Evolutionary conservation across 2,888 invertebrate species (phyloP).

Genomic region (Theodoxus fluviatilis): DNA sequence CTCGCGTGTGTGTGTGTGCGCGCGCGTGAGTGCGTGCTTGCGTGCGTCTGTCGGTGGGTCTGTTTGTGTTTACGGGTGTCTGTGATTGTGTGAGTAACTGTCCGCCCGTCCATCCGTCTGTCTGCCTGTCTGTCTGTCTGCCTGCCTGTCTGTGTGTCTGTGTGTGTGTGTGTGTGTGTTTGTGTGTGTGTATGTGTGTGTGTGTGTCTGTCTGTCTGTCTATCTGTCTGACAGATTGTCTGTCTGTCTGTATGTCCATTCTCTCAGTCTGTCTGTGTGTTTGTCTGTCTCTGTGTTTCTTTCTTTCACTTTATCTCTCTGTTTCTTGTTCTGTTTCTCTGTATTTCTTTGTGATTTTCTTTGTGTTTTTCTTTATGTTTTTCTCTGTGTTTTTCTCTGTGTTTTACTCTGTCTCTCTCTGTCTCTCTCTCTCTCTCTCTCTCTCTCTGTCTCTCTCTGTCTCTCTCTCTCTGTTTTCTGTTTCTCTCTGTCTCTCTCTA

Average conservation of each 20-base stretch:
- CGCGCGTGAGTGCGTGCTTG: conserved; percentile 1
- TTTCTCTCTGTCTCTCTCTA: neutral
- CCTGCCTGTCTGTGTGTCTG: neutral
- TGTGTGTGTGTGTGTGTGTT: neutral
- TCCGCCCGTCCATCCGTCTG: neutral
- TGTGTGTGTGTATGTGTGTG: neutral
- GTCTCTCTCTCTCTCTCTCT: too few relatives aligned
- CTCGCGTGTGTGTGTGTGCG: neutral
- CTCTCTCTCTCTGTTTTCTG: neutral
- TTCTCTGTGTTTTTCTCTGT: neutral
- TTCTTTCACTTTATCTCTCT: neutral
- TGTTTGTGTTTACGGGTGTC: neutral
- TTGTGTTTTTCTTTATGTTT: neutral
- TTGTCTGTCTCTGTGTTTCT: neutral
- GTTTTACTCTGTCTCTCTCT: neutral
- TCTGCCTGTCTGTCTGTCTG: neutral
- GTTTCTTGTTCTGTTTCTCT: neutral
- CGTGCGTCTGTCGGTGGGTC: neutral
- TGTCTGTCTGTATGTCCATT: neutral
- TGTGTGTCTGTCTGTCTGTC: neutral
- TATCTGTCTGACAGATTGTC: neutral
- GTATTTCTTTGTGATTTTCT: neutral
- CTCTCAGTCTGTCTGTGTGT: neutral
- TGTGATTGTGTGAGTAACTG: neutral
- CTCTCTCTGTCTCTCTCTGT: too few relatives aligned